Base-by-base conservation (phyloP, 2,113 vertebrate genomes). In the Neopipo cinnamomea region DNA sequence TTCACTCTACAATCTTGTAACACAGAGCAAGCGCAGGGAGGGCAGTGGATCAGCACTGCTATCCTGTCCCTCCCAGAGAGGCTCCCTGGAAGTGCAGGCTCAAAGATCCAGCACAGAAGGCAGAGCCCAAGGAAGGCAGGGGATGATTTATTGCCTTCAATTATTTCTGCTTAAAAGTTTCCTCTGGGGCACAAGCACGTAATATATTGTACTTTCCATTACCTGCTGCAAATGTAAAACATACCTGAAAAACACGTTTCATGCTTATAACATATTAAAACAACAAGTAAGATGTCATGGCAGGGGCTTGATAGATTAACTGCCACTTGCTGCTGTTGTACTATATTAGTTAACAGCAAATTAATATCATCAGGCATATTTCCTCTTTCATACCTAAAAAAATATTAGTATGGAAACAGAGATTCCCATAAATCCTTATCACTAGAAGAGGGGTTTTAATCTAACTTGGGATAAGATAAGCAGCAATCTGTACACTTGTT, bases 201-300 rank as follows among this genome's bases (percentile, higher is more conserved):
- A 96, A 98, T 98, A 98, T 98, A 98, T 98, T 97, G 97, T 97
- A 97, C 95, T 97, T 98, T 97, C 97, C 98, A 98, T 98, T 97
- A 98, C 97, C 96, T 97, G 96, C 96, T 97, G 97, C 97, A 98
- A 98, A 98, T 97, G 96, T 97, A 98, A 98, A 98, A 97, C 97
- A 98, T 97, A 97, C 97, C 97, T 97, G 97, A 98, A 97, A 97
- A 97, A 97, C 97, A 98, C 97, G 97, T 97, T 98, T 98, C 96
- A 96, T 97, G 95, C 96, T 97, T 91, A 78, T 82, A 96, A 89
- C 95, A 89, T 98, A 97, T 97, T 98, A 98, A 98, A 98, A 94
- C 97, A 98, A 98, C 97, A 98, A 97, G 97, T 94, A 84, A 97
- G 92, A 97, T 97, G 97, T 98, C 97, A 77, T 95, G 96, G 97